Evolutionary conservation across 1,140 invertebrate species (phyloP), one percentile per base, ranked within the genome.

Genomic region (Aphelenchoides fujianensis): DNA sequence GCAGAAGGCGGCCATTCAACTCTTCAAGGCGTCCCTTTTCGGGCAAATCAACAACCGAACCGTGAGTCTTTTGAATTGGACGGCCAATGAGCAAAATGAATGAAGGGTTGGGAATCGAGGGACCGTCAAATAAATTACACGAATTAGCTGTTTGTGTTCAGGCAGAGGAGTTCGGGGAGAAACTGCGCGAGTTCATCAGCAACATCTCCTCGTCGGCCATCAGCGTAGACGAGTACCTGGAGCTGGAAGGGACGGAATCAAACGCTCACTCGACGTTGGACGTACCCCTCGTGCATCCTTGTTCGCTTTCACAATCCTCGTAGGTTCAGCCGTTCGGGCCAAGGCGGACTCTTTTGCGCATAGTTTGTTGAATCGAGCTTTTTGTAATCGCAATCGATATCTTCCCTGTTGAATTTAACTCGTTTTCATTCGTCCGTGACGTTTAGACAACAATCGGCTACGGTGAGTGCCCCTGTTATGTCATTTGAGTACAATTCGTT

Each of bases 391-490:
- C n/a, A n/a, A n/a, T n/a, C n/a, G n/a, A n/a, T n/a, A n/a, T n/a
- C n/a, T n/a, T n/a, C n/a, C n/a, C n/a, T n/a, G n/a, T n/a, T n/a
- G n/a, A n/a, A n/a, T n/a, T n/a, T n/a, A n/a, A n/a, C n/a, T n/a
- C n/a, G n/a, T n/a, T n/a, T n/a, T n/a, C n/a, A n/a, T n/a, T n/a
- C n/a, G n/a, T n/a, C n/a, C n/a, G n/a, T n/a, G n/a, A n/a, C n/a
- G 83, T 81, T 61, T 55, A 82, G 2, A 81, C 79, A 3, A 81
- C 79, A 19, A 81, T 81, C 31, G 69, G 70, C 41, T 57, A 61
- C 32, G 5, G n/a, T n/a, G n/a, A n/a, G n/a, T n/a, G n/a, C n/a
- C n/a, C n/a, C n/a, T n/a, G n/a, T n/a, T n/a, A n/a, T n/a, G n/a
- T 2, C 31, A 62, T 76, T 76, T 52, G 61, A 27, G 80, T 76